Percentiles rank a stretch among this genome's conserved stretches.
phyloP scores from a whole-genome alignment of 1,140 invertebrate genomes.

The Achroia grisella region DNA sequence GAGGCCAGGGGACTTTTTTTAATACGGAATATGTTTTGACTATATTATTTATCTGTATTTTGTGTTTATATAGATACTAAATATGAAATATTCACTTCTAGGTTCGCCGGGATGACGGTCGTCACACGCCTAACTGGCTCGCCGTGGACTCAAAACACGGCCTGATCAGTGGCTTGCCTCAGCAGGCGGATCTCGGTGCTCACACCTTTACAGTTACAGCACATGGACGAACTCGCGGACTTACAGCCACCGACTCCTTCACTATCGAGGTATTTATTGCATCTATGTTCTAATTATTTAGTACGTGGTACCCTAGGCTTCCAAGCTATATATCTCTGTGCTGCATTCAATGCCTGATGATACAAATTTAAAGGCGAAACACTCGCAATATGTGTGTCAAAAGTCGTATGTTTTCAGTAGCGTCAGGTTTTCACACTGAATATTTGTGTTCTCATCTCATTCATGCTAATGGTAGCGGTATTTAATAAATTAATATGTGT shows the following conservation, averaged over 20 bases:
- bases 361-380: neutral
- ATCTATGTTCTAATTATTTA: too few species aligned
- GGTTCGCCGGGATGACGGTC: conserved; percentile 57
- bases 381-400: too few species aligned
- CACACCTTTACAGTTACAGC: conserved; percentile 65
- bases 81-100: conserved; percentile 8
- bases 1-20: too few species aligned
- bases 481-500: too few species aligned
- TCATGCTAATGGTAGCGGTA: too few species aligned
- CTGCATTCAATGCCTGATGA: neutral
- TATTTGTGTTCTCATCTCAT: too few species aligned
- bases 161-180: conserved; percentile 64
- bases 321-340: neutral
- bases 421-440: too few species aligned
- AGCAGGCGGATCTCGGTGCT: conserved; percentile 51
- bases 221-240: conserved; percentile 45
- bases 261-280: conserved; percentile 53
- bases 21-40: neutral
- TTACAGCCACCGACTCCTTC: conserved; percentile 63
- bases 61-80: neutral
- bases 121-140: conserved; percentile 60
- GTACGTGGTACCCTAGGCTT: too few species aligned
- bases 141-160: conserved; percentile 68
- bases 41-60: neutral
- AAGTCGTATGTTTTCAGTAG: too few species aligned